Percentiles rank a stretch among this genome's conserved stretches.
Evolutionary conservation across 1,140 invertebrate species (phyloP).

Genomic region (Zaprionus ghesquierei): DNA sequence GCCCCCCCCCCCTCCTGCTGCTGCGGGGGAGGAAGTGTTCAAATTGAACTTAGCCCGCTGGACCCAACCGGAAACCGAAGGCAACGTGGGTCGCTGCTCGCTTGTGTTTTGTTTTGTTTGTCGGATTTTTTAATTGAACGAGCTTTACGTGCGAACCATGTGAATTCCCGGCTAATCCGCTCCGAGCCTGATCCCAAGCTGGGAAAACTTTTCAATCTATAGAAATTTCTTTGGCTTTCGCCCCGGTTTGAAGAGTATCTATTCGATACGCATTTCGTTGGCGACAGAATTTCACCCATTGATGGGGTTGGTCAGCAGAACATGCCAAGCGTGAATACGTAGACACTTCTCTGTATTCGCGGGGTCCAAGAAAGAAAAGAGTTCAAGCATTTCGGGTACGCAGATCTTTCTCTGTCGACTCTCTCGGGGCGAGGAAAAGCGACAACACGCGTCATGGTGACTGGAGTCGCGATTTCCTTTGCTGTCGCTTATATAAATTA

Average conservation of each 20-base stretch:
- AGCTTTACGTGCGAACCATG: constrained; percentile 16
- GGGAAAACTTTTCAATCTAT: constrained; percentile 20
- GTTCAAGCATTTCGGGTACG: constrained; percentile 13
- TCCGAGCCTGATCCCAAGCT: constrained; percentile 23
- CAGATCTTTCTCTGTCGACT: constrained; percentile 3
- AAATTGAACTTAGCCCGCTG: constrained; percentile 63
- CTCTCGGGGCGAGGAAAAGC: constrained; percentile 25
- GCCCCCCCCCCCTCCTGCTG: not conserved
- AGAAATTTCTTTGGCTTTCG: not conserved
- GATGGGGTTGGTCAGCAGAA: not conserved
- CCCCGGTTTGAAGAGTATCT: not conserved
- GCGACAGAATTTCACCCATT: not conserved
- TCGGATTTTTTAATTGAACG: constrained; percentile 66
- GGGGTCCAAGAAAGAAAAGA: constrained; percentile 6
- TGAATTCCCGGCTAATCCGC: constrained; percentile 15
- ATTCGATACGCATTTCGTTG: not conserved
- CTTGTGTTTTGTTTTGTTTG: constrained; percentile 47
- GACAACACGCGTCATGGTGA: constrained; percentile 36
- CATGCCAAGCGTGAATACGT: not conserved
- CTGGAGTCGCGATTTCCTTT: constrained; percentile 26
- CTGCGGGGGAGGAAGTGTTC: constrained; percentile 75
- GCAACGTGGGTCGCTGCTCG: constrained; percentile 45
- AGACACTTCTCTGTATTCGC: not conserved
- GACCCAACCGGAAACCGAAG: constrained; percentile 65
- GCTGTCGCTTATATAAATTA: constrained; percentile 46